These are phyloP conservation scores for Rhabdophis nuchalis DNA, from an alignment of 2,797 vertebrate species.

Conservation along the genomic window DNA sequence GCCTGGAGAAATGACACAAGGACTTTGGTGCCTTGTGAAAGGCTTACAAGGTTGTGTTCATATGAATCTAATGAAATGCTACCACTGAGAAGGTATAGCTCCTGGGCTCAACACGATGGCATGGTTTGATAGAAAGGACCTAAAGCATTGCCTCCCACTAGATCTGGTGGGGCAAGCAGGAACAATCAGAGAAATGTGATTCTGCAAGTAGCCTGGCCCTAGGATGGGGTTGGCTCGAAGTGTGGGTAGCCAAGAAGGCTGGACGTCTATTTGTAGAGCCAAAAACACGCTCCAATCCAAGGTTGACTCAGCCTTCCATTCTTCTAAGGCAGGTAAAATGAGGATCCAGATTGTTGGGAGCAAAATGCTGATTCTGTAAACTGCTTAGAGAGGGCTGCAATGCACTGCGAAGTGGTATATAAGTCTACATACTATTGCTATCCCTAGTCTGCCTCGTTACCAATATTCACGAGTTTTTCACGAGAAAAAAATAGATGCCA, in stretches of 20 bases:
- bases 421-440: neutral
- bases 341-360: too few relatives aligned
- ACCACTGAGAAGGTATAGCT: neutral
- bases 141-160: neutral
- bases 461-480: neutral
- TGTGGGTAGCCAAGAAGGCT: neutral
- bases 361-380: too few relatives aligned
- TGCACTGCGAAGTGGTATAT: too few relatives aligned
- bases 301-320: too few relatives aligned
- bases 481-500: neutral
- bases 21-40: neutral
- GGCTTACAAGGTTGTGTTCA: too few relatives aligned
- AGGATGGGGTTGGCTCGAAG: neutral
- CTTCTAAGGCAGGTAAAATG: too few relatives aligned
- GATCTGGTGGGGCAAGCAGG: neutral
- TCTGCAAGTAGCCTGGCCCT: neutral
- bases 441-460: neutral
- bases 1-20: neutral
- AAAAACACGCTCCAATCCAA: neutral
- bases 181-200: neutral
- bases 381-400: too few relatives aligned
- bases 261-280: neutral
- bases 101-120: neutral
- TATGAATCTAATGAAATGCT: too few relatives aligned
- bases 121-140: neutral